Evolutionary conservation across 2,888 invertebrate genomes (phyloP), one percentile per base, ranked within the genome.

Genomic region (Cephus pygmeus): DNA sequence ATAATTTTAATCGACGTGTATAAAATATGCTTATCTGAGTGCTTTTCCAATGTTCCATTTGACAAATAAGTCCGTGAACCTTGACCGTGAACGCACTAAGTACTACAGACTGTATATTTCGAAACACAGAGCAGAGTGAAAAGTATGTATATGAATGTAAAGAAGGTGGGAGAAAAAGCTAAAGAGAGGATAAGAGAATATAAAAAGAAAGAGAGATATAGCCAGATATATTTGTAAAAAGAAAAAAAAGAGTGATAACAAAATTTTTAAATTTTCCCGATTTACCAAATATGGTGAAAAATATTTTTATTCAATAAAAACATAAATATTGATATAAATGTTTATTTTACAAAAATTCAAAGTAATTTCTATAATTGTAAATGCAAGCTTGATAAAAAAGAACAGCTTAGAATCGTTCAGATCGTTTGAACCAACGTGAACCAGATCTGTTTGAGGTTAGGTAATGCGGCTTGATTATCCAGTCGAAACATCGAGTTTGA

Each of bases 1-100:
- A 23, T 56, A 23, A 23, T 56, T 56, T 56, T 6, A 56, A 23
- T 56, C 6, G 6, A 15, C 4, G 15, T 73, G 12, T 76, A 77
- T 80, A 79, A 82, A 76, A 69, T 81, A 77, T 77, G 68, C 40
- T 9, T 23, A 1, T 23, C 1, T 23, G 9, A 0, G 12, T 71
- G 3, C 33, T 76, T 75, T 76, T 80, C 73, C 23, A 75, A 74
- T 77, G 69, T 81, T 78, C 79, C 79, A 74, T 81, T 83, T 73
- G 69, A 80, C 79, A 77, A 77, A 81, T 81, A 81, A 81, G 81
- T 79, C 81, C 79, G 36, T 83, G 87, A 85, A 84, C 88, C 89
- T 89, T 90, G 89, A 89, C 89, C 89, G 88, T 89, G 89, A 88
- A 88, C 83, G 82, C 81, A 82, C 79, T 80, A 83, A 81, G 83